Conservation (phyloP, 2,797 vertebrate species). For the Coccyzus lansbergi region DNA sequence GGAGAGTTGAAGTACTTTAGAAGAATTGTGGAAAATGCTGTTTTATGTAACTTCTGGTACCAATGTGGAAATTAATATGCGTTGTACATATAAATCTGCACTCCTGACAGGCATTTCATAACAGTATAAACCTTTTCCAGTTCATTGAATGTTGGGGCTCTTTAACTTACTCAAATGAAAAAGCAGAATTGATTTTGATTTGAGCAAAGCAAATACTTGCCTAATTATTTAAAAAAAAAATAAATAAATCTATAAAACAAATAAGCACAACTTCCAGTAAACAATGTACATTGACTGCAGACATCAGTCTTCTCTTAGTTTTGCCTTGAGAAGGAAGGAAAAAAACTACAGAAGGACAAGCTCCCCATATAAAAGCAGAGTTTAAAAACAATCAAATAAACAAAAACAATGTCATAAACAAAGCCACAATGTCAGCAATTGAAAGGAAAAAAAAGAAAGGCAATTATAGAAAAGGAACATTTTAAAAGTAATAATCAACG, state of each 20-base stretch:
- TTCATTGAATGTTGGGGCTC: not conserved
- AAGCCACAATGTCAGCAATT: not conserved
- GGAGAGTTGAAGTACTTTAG: constrained; percentile 35
- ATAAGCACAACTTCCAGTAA: not conserved
- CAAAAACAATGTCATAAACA: not conserved
- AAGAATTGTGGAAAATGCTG: constrained; percentile 15
- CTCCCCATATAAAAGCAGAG: not conserved
- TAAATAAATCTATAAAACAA: not conserved
- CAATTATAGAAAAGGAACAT: not conserved
- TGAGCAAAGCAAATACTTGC: not conserved
- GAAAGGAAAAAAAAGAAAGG: not conserved
- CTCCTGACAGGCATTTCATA: constrained; percentile 37
- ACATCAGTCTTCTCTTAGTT: not conserved
- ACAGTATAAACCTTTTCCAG: constrained; percentile 29
- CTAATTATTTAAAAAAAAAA: constrained; percentile 15
- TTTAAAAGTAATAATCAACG: not conserved
- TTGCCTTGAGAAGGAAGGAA: not conserved
- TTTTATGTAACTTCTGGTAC: not conserved
- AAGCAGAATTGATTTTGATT: not conserved
- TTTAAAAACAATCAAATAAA: not conserved
- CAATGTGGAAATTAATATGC: constrained; percentile 26
- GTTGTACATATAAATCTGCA: constrained; percentile 12
- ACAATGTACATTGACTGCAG: rapidly evolving
- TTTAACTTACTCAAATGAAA: constrained; percentile 46
- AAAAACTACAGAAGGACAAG: rapidly evolving